phyloP scores from a whole-genome alignment of 2,888 invertebrate genomes.

The Stratiomys singularior region DNA sequence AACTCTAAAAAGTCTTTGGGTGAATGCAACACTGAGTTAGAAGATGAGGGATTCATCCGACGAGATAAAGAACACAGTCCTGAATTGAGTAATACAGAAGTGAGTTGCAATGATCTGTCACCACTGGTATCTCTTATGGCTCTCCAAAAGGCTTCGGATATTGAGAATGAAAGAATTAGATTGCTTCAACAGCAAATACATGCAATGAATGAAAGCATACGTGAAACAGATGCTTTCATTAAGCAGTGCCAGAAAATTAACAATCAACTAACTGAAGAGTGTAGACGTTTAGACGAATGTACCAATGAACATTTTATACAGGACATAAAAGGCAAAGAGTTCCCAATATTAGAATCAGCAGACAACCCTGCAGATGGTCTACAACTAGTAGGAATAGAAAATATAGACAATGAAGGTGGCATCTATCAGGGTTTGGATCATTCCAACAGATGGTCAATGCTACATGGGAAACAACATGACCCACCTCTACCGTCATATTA shows the following conservation, averaged over 20 bases:
- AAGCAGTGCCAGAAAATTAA: slow-evolving; percentile 23
- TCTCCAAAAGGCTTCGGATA: neutral
- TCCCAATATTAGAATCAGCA: neutral
- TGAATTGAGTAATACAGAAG: neutral
- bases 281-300: neutral
- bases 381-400: neutral
- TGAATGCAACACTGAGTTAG: neutral
- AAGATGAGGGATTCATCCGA: neutral
- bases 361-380: neutral
- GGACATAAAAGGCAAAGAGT: neutral
- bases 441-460: slow-evolving; percentile 29
- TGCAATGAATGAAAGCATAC: slow-evolving; percentile 20
- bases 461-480: neutral
- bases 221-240: slow-evolving; percentile 9
- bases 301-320: neutral
- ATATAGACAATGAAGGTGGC: neutral
- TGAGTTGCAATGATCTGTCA: neutral
- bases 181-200: slow-evolving; percentile 11
- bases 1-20: neutral
- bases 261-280: slow-evolving; percentile 1
- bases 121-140: slow-evolving; percentile 4
- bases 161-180: slow-evolving; percentile 12
- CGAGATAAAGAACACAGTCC: neutral
- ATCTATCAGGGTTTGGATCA: neutral
- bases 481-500: neutral